Base-by-base conservation (phyloP, 2,888 invertebrate species). In the Lutraria lutraria region DNA sequence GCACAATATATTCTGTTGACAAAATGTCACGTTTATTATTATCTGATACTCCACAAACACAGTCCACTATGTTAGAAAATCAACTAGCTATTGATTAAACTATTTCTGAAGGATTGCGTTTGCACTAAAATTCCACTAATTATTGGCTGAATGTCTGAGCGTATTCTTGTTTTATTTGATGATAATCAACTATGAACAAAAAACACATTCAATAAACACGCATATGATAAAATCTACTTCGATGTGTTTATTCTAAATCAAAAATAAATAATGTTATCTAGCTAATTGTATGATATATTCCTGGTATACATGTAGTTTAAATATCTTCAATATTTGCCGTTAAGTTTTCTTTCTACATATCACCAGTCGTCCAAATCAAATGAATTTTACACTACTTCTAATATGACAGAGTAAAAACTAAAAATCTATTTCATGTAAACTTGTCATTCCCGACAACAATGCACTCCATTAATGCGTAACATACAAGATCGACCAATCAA, bases 381-480 rank as follows among this genome's bases (percentile, higher is more conserved):
- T 85, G 79, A 82, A 63, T 80, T 79, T 83, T 85, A 82, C 82
- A 89, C 85, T 85, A 79, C 85, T 83, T 89, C 80, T 85, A 87
- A 89, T 68, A 85, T 82, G 53, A 85, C 52, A 31, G 68, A 68
- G 63, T 53, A 80, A 88, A 68, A 87, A 88, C 89, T 81, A 86
- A 86, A n/a, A 86, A 83, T 85, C 72, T 82, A 68, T 86, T 81
- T 84, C 80, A 56, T 83, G 79, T 85, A 76, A 68, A 85, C 84
- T 81, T 86, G 83, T 81, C 88, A 80, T 56, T 83, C 81, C 87
- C 16, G 90, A 92, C 90, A 92, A 90, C 92, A 89, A 90, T 86
- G 89, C 88, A 86, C 92, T 88, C 85, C 88, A 91, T 88, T 90
- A 90, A 91, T 87, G 89, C 92, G 88, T 87, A 91, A 92, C 91